phyloP scores from a whole-genome alignment of 2,888 invertebrate genomes.

The Drosophila suboccidentalis region DNA sequence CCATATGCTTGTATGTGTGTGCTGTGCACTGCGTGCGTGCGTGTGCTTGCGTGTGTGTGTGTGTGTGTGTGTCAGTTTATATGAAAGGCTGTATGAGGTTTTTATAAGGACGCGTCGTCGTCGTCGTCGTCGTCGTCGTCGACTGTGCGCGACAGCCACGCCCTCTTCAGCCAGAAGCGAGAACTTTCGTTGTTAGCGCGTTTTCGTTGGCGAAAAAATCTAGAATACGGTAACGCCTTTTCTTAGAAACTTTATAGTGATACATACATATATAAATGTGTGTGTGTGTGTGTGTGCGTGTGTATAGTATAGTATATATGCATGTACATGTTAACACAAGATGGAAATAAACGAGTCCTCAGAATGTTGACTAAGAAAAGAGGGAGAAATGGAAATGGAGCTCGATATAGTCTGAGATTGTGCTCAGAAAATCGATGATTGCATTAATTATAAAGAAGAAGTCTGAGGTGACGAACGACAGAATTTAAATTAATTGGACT shows the following conservation, averaged over 20 bases:
- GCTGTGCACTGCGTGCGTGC: slow-evolving; percentile 3
- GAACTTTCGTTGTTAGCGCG: slow-evolving; percentile 45
- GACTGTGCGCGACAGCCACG: slow-evolving; percentile 72
- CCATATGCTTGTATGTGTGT: slow-evolving; percentile 6
- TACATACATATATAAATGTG: background rate
- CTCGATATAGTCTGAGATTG: background rate
- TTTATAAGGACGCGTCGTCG: slow-evolving; percentile 39
- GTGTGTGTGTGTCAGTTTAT: slow-evolving; percentile 19
- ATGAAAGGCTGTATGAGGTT: slow-evolving; percentile 38
- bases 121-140: slow-evolving; percentile 2
- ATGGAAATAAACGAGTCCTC: background rate
- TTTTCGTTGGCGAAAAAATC: slow-evolving; percentile 67
- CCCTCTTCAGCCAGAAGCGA: slow-evolving; percentile 55
- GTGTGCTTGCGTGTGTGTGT: slow-evolving; percentile 11
- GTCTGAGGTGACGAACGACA: background rate
- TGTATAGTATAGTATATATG: background rate
- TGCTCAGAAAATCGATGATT: slow-evolving; percentile 7
- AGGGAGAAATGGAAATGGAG: slow-evolving; percentile 1
- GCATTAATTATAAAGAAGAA: background rate
- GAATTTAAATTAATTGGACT: background rate
- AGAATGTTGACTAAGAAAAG: background rate
- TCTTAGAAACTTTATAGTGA: slow-evolving; percentile 50
- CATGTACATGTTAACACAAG: background rate
- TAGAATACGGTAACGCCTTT: slow-evolving; percentile 61
- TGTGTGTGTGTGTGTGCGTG: background rate